phyloP scores from a whole-genome alignment of 64 coral and sea anemone genomes.

The Catalaphyllia jardinei region DNA sequence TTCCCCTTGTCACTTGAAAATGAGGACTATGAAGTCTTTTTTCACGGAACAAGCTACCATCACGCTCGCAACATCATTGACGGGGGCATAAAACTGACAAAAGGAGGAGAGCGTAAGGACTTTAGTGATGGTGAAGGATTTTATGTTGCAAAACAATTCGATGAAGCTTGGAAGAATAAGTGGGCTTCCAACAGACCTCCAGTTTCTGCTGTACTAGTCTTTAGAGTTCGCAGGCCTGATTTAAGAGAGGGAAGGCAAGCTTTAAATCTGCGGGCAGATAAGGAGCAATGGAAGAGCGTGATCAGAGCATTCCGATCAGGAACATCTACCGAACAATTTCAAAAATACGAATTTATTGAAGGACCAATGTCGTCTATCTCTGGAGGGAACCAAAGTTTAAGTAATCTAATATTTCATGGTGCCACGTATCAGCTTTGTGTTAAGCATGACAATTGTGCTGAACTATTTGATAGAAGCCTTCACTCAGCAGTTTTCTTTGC shows the following conservation, averaged over 20 bases:
- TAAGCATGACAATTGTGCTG: background rate
- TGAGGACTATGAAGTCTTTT: background rate
- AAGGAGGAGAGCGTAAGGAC: slow-evolving; percentile 39
- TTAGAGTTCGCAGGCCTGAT: background rate
- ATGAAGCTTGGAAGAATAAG: slow-evolving; percentile 5
- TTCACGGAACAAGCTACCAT: slow-evolving; percentile 78
- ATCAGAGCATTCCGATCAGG: background rate
- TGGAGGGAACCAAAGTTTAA: background rate
- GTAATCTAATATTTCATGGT: background rate
- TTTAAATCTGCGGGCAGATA: background rate
- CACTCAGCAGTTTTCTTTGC: background rate
- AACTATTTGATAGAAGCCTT: background rate
- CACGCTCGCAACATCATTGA: slow-evolving; percentile 57
- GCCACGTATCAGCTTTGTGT: background rate
- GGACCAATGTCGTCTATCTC: background rate
- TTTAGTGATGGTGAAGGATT: slow-evolving; percentile 81
- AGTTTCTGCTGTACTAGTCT: slow-evolving; percentile 58
- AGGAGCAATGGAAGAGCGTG: background rate
- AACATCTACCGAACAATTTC: background rate
- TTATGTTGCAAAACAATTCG: slow-evolving; percentile 52
- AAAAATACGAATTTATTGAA: background rate
- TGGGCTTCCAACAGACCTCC: slow-evolving; percentile 9
- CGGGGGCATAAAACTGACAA: slow-evolving; percentile 34
- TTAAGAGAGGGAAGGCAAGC: background rate
- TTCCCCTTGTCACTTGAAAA: background rate